Percentiles rank a stretch among this genome's conserved stretches.
Conservation (phyloP, 2,888 invertebrate species). For the Sphinx pinastri region DNA sequence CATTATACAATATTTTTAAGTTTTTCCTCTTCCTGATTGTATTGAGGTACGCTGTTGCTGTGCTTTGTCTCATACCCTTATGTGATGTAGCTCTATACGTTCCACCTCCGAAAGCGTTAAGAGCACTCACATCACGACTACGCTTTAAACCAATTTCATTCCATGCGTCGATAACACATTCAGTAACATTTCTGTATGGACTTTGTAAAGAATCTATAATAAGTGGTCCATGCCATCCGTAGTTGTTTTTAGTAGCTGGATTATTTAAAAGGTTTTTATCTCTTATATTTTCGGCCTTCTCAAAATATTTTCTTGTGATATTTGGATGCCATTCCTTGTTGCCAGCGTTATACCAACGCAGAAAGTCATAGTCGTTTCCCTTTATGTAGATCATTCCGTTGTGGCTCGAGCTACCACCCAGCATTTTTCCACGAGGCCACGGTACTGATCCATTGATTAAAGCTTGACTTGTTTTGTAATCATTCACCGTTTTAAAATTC, state of each 20-base stretch:
- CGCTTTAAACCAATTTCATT: conserved; percentile 48
- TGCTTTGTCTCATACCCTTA: conserved; percentile 65
- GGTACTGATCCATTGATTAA: conserved; percentile 45
- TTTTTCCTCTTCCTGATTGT: conserved; percentile 45
- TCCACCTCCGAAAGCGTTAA: conserved; percentile 66
- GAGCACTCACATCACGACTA: conserved; percentile 56
- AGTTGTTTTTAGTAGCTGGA: conserved; percentile 21
- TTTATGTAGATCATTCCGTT: conserved; percentile 79
- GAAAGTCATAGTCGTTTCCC: conserved; percentile 68
- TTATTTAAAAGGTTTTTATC: conserved; percentile 6
- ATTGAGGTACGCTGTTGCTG: conserved; percentile 71
- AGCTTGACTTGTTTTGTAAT: conserved; percentile 74
- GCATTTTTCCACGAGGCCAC: conserved; percentile 83
- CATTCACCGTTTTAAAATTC: conserved; percentile 22
- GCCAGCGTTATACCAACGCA: conserved; percentile 61
- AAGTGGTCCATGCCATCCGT: conserved; percentile 26
- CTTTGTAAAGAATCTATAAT: conserved; percentile 25
- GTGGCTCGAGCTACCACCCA: conserved; percentile 76
- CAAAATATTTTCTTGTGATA: conserved; percentile 65
- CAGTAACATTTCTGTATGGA: conserved; percentile 16
- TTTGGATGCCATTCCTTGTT: conserved; percentile 33
- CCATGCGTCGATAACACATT: conserved; percentile 22
- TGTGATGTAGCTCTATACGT: conserved; percentile 66
- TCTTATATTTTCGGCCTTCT: conserved; percentile 46
- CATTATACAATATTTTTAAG: conserved; percentile 62